Evolutionary conservation across 1,140 invertebrate genomes (phyloP), one percentile per base, ranked within the genome.

Genomic region (Babylonia areolata): DNA sequence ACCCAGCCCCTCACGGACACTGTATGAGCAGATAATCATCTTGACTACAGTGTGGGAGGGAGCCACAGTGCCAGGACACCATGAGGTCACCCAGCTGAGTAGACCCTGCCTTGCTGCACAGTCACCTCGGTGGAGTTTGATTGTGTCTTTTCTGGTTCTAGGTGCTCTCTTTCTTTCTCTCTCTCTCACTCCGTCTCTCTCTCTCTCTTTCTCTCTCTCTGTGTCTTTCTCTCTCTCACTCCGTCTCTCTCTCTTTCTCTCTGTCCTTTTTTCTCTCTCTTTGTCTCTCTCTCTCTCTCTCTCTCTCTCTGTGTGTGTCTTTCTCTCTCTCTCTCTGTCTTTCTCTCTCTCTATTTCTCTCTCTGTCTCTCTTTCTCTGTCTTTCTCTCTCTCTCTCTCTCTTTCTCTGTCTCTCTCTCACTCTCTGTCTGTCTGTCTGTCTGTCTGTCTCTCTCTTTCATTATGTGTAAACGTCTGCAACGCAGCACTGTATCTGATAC

Each of bases 171-270:
- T 0, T 78, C 40, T 42, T 3, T 78, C 40, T 78, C 11, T 78
- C 2, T 78, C 2, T 78, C 75, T 78, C 46, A 42, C 5, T 80
- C 78, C 42, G 1, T 42, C 78, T 80, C 20, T 80, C 78, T 42
- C 20, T 80, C 78, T 42, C 20, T 80, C 37, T 80, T 28, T 80
- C 33, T 80, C 20, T 80, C 78, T 80, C n/a, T 80, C 78, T 80
- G 5, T 54, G 17, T 80, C 20, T 42, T 39, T 42, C 40, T 54
- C 37, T 80, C 40, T 80, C n/a, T 46, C 40, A 6, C 37, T 33
- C 15, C 42, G 37, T 28, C 1, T 31, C 78, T n/a, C 15, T 54
- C 37, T 42, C 15, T 80, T 31, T 80, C 37, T 80, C 37, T 80
- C 20, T 42, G 2, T 17, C 20, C 37, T 37, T 42, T 1, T 42